Conservation (phyloP, 2,888 invertebrate species). For the Hemicrepidius hirtus region DNA sequence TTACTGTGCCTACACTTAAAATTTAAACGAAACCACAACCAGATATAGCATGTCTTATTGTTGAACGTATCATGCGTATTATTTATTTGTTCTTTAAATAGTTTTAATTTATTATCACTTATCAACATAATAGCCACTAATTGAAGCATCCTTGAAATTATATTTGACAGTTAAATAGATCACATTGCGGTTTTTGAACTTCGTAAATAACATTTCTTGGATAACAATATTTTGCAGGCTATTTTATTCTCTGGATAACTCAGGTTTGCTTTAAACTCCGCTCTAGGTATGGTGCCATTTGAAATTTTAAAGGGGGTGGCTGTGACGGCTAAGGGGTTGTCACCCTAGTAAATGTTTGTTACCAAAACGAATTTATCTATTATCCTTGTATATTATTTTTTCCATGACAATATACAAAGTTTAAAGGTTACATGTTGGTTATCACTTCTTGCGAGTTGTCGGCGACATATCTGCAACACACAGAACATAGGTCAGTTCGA, state of each 20-base stretch:
- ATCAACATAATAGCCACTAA: background rate
- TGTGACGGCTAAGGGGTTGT: no score
- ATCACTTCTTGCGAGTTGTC: background rate
- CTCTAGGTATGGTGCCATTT: no score
- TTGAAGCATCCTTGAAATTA: slow-evolving; percentile 6
- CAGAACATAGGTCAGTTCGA: slow-evolving; percentile 7
- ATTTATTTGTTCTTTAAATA: background rate
- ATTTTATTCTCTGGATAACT: no score
- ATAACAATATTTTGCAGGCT: no score
- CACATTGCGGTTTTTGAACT: background rate
- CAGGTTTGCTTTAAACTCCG: no score
- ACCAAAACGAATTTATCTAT: background rate
- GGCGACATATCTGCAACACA: background rate
- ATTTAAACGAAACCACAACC: no score
- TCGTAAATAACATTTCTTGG: background rate
- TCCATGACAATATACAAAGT: background rate
- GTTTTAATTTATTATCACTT: background rate
- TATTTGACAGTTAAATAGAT: background rate
- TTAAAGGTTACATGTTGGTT: background rate
- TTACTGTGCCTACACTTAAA: no score
- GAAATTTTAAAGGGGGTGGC: no score
- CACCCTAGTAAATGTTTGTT: no score
- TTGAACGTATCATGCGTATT: no score
- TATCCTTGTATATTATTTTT: background rate
- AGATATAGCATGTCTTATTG: no score